phyloP scores from a whole-genome alignment of 2,888 invertebrate species.

The Stenodema calcarata region DNA sequence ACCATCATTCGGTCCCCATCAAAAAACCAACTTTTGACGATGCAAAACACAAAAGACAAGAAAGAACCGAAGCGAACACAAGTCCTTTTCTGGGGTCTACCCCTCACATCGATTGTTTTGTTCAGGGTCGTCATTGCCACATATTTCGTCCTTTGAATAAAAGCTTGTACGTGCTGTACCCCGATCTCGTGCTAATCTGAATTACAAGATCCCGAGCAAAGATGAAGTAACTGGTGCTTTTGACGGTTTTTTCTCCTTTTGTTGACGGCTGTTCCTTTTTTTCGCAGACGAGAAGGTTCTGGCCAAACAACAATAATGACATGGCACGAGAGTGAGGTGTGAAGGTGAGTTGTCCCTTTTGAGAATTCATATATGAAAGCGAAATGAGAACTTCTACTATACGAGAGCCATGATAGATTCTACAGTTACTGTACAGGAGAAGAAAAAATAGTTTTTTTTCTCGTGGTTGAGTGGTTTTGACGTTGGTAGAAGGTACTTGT shows the following conservation, averaged over 20 bases:
- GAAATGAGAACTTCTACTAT: not conserved
- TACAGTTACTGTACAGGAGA: not conserved
- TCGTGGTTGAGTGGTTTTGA: too few species aligned
- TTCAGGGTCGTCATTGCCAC: not conserved
- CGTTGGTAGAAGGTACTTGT: too few species aligned
- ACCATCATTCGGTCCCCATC: not conserved
- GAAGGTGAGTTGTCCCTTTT: not conserved
- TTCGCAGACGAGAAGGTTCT: not conserved
- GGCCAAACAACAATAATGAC: not conserved
- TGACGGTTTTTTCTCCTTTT: not conserved
- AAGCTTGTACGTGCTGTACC: not conserved
- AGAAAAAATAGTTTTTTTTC: not conserved
- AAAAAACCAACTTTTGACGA: not conserved
- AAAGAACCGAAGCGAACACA: not conserved
- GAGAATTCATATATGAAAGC: not conserved
- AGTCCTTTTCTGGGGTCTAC: not conserved
- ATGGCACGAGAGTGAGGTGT: not conserved
- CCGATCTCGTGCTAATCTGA: not conserved
- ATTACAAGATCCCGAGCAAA: not conserved
- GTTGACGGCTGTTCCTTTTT: not conserved
- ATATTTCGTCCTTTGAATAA: not conserved
- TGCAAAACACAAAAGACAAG: not conserved
- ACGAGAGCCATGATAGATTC: not conserved
- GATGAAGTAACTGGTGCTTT: not conserved
- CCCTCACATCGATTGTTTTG: not conserved